These are phyloP conservation scores for Lepilemur ruficaudatus DNA, from an alignment of 2,797 vertebrate species.

Conservation along the genomic window DNA sequence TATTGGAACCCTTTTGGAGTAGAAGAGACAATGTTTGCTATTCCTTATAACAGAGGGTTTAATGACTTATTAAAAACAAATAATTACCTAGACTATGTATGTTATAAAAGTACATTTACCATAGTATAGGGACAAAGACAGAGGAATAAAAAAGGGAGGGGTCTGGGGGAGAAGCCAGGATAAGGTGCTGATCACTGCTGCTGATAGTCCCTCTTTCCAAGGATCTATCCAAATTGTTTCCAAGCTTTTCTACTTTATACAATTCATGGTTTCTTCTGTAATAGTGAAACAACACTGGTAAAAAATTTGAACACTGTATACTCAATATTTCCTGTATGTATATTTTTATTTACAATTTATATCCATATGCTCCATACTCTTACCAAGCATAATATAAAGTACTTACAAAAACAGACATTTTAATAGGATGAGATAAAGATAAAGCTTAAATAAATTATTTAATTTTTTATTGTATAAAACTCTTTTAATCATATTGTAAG, in stretches of 20 bases:
- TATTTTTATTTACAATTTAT: background rate
- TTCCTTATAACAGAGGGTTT: background rate
- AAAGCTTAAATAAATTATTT: background rate
- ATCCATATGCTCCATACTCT: background rate
- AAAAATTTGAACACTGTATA: background rate
- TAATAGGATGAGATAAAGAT: background rate
- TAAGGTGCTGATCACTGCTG: background rate
- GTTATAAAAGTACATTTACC: background rate
- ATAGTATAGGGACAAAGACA: background rate
- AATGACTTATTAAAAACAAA: constrained; percentile 5
- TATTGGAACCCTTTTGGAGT: background rate
- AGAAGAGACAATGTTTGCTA: background rate
- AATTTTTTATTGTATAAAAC: constrained; percentile 6
- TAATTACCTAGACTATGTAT: background rate
- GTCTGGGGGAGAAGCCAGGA: background rate
- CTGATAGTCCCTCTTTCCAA: background rate
- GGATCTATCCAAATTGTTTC: background rate
- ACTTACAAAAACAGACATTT: background rate
- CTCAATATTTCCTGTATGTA: background rate
- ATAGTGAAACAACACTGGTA: background rate
- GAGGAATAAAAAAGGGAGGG: background rate
- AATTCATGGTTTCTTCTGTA: background rate
- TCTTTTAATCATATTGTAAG: background rate
- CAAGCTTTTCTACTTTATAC: background rate
- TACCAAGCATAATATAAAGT: background rate